Evolutionary conservation across 2,797 vertebrate genomes (phyloP), one percentile per base, ranked within the genome.

Genomic region (Diplodus puntazzo): DNA sequence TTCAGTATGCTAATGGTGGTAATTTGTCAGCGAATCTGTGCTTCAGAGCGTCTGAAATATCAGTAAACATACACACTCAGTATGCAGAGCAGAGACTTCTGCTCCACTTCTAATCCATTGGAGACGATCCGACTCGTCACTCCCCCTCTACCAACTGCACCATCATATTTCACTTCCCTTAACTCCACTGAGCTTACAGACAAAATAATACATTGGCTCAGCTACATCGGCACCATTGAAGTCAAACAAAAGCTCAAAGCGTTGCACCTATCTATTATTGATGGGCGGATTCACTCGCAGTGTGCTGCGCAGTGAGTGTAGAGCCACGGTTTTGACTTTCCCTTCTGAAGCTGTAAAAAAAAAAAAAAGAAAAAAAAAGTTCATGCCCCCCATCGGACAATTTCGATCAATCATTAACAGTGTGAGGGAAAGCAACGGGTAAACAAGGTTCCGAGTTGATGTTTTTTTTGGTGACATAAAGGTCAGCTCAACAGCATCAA

Each of bases 221-320:
- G 83, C 77, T 49, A 73, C 82, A 79, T 34, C 67, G 84, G 75
- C 84, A 73, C 69, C 61, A 25, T 66, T 69, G 80, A 84, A 88
- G 75, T 80, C 79, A 82, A 90, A 90, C 87, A 85, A 79, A 86
- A 83, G 80, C 84, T 87, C 87, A 86, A 87, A 89, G 84, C 82
- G 20, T 69, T 12, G 54, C 76, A 68, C 60, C 65, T 50, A 88
- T 93, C 82, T 80, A 88, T 90, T 90, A 91, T 90, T 90, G 87
- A 94, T 87, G 80, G 76, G 63, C 72, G 61, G 80, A 80, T 82
- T 80, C 88, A 68, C 86, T 85, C 46, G 68, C 79, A 76, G 71
- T 73, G 71, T 82, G 79, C 21, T 74, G 82, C 81, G 81, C 77
- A 63, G 73, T 30, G 76, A 79, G 73, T 63, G 73, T 27, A 45